Evolutionary conservation across 2,797 vertebrate species (phyloP).

Genomic region (Phoeniculus purpureus): DNA sequence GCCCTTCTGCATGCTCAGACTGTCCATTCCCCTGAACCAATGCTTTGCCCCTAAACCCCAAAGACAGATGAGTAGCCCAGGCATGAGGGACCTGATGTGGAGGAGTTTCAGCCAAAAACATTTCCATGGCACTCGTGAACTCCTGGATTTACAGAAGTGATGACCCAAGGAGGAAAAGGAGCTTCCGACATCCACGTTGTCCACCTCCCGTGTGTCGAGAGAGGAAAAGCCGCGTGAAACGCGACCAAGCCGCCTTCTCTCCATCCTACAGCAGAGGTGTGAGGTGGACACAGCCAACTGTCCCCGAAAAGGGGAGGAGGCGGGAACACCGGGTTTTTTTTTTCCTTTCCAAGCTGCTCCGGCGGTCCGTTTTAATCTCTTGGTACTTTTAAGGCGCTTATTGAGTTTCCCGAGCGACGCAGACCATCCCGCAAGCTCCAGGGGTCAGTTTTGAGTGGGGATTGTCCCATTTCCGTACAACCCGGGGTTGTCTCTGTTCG

Average conservation of each 20-base stretch:
- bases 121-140: fast-evolving
- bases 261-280: not conserved
- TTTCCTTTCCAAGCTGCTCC: not conserved
- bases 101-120: not conserved
- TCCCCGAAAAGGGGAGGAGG: not conserved
- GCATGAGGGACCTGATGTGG: fast-evolving
- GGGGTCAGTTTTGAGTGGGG: constrained; percentile 32
- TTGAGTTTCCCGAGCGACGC: constrained; percentile 7
- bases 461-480: not conserved
- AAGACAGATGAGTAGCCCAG: not conserved
- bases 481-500: constrained; percentile 24
- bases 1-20: not conserved
- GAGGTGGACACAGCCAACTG: not conserved
- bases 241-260: fast-evolving
- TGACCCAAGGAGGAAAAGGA: fast-evolving
- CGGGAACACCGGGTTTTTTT: not conserved
- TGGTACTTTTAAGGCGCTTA: constrained; percentile 41
- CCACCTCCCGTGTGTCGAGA: fast-evolving
- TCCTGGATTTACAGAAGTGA: not conserved
- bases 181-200: not conserved
- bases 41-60: not conserved
- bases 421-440: not conserved
- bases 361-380: constrained; percentile 30
- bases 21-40: not conserved
- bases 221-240: not conserved